phyloP scores from a whole-genome alignment of 2,113 vertebrate species.

The Suncus etruscus region DNA sequence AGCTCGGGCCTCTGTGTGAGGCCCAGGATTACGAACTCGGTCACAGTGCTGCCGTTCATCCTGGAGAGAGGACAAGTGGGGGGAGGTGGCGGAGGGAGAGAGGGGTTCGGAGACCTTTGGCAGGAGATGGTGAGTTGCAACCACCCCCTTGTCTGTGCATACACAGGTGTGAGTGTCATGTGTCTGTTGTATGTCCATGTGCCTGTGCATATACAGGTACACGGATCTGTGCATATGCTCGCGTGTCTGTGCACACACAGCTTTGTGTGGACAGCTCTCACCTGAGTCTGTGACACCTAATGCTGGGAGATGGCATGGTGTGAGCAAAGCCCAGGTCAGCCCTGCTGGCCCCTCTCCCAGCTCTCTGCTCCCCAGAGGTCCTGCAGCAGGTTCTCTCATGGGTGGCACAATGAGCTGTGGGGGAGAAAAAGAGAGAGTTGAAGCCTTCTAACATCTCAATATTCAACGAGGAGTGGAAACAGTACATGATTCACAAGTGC shows the following conservation, averaged over 20 bases:
- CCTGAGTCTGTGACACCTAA: too few species aligned
- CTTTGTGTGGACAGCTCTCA: too few species aligned
- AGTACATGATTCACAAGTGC: too few species aligned
- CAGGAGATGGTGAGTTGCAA: too few species aligned
- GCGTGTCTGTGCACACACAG: too few species aligned
- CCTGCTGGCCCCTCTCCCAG: too few species aligned
- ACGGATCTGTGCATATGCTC: too few species aligned
- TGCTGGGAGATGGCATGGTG: too few species aligned
- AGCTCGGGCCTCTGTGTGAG: conserved; percentile 58
- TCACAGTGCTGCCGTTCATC: conserved; percentile 67
- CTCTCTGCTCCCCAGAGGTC: neutral
- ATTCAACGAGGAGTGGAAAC: neutral
- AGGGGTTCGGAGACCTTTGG: neutral
- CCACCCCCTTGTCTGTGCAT: too few species aligned
- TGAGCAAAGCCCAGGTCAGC: too few species aligned
- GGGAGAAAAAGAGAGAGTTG: neutral
- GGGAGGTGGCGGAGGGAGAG: neutral
- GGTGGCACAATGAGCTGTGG: neutral
- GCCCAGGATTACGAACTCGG: conserved; percentile 72
- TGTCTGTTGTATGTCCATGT: neutral
- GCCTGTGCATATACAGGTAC: neutral
- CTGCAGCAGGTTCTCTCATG: neutral
- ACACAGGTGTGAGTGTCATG: too few species aligned
- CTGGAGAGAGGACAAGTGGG: neutral
- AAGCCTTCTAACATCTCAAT: neutral